Conservation (phyloP, 2,113 vertebrate species). For the Rhinolophus sinicus region DNA sequence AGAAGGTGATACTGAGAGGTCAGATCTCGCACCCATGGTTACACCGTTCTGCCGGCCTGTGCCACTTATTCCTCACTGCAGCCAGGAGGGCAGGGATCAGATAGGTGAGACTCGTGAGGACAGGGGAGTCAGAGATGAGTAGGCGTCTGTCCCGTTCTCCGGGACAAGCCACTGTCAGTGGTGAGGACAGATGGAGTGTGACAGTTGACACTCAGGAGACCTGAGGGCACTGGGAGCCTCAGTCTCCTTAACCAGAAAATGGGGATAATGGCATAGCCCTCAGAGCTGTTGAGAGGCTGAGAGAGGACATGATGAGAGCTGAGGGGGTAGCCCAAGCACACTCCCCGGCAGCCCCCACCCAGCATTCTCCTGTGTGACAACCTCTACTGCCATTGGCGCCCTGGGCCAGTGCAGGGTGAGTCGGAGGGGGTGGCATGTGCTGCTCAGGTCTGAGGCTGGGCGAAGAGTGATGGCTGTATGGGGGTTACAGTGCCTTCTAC, state of each 20-base stretch:
- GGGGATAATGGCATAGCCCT: neutral
- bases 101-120: accelerated
- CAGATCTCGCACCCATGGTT: neutral
- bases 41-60: neutral
- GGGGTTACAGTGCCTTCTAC: neutral
- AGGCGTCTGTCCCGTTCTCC: neutral
- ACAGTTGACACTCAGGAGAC: too few species aligned
- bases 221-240: neutral
- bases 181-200: too few species aligned
- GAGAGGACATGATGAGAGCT: neutral
- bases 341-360: neutral
- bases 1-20: neutral
- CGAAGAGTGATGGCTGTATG: neutral
- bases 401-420: accelerated
- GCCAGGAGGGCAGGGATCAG: neutral
- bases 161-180: neutral
- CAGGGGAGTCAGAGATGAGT: neutral
- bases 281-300: neutral
- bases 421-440: neutral
- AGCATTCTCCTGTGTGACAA: neutral
- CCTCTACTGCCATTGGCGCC: neutral
- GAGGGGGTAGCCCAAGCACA: neutral
- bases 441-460: neutral
- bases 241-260: neutral
- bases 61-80: neutral